Percentiles rank a stretch among this genome's conserved stretches.
These are phyloP conservation scores for Coendou prehensilis DNA, from an alignment of 2,797 vertebrate genomes.

Conservation along the genomic window DNA sequence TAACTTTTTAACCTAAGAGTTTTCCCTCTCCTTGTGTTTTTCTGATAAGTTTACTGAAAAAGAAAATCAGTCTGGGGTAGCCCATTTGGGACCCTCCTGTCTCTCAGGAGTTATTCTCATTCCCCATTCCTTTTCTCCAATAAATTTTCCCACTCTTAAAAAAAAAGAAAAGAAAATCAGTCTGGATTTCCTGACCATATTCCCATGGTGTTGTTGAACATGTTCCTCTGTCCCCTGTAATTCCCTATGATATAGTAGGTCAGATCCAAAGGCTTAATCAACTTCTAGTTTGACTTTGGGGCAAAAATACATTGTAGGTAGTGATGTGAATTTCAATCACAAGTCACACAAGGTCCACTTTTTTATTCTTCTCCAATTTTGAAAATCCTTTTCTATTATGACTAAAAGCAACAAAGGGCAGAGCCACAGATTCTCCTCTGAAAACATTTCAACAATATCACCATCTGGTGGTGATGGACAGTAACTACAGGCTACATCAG, in stretches of 20 bases:
- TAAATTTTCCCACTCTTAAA: not conserved
- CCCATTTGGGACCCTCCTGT: not conserved
- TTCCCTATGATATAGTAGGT: not conserved
- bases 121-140: not conserved
- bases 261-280: not conserved
- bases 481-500: not conserved
- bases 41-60: constrained; percentile 47
- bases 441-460: constrained; percentile 49
- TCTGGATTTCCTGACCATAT: constrained; percentile 21
- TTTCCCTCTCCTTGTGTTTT: not conserved
- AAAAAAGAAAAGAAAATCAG: not conserved
- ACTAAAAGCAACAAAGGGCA: constrained; percentile 9
- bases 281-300: not conserved
- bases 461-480: constrained; percentile 71
- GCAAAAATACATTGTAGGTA: constrained; percentile 14
- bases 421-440: not conserved
- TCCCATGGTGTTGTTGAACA: constrained; percentile 32
- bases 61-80: not conserved
- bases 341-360: not conserved
- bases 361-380: constrained; percentile 3
- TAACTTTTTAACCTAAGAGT: constrained; percentile 55
- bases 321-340: not conserved
- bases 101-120: not conserved
- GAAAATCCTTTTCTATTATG: constrained; percentile 15
- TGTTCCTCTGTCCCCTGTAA: constrained; percentile 46